phyloP scores from a whole-genome alignment of 2,888 invertebrate genomes.

The Stratiomys singularior region DNA sequence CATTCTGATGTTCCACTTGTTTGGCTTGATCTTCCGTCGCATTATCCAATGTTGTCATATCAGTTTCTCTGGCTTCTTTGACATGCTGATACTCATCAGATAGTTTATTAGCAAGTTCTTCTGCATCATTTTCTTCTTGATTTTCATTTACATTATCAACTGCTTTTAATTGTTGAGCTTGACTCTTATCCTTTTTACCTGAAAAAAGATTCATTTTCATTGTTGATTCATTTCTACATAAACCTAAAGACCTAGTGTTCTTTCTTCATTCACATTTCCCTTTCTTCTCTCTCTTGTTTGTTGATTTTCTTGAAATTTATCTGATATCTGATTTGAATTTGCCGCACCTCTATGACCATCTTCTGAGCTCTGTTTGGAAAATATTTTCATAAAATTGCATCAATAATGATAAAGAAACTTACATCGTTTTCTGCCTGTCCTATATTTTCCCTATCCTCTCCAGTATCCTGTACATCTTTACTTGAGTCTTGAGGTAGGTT shows the following conservation, averaged over 20 bases:
- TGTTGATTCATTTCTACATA: no score
- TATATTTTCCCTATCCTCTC: conserved; percentile 71
- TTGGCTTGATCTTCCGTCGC: conserved; percentile 85
- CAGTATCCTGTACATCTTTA: conserved; percentile 68
- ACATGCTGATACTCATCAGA: conserved; percentile 85
- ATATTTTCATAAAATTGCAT: neutral
- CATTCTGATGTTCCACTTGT: conserved; percentile 70
- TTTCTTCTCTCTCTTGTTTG: conserved; percentile 59
- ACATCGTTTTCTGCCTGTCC: conserved; percentile 82
- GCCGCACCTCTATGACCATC: conserved; percentile 74
- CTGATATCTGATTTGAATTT: conserved; percentile 63
- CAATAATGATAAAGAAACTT: conserved; percentile 58
- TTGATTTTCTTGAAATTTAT: conserved; percentile 64
- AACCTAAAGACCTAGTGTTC: conserved; percentile 74
- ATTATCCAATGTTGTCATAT: conserved; percentile 78
- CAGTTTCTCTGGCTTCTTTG: conserved; percentile 78
- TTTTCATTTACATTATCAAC: conserved; percentile 66
- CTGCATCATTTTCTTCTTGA: conserved; percentile 66
- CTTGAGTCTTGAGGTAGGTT: conserved; percentile 67
- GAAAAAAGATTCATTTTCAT: no score
- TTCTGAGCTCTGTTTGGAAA: conserved; percentile 60
- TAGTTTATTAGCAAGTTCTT: conserved; percentile 67
- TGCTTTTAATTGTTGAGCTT: conserved; percentile 66
- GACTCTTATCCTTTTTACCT: conserved; percentile 62
- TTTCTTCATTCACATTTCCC: conserved; percentile 79